phyloP scores from a whole-genome alignment of 2,888 invertebrate genomes.

The Drosophila meridiana region DNA sequence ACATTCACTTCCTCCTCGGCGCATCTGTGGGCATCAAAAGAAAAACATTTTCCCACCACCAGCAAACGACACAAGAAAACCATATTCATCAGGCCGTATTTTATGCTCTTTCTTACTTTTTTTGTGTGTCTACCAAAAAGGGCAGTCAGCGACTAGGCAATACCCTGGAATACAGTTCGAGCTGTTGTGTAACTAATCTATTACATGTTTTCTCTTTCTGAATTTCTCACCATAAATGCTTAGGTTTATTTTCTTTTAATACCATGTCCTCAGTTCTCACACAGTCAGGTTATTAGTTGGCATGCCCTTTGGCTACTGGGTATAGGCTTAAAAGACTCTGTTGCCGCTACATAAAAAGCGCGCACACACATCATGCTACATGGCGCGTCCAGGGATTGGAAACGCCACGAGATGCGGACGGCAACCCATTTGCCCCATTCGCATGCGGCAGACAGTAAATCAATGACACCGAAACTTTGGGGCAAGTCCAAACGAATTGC shows the following conservation, averaged over 20 bases:
- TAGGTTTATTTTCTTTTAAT: not conserved
- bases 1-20: conserved; percentile 19
- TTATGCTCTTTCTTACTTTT: conserved; percentile 19
- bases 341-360: conserved; percentile 71
- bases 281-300: not conserved
- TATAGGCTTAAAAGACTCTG: conserved; percentile 33
- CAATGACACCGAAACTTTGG: conserved; percentile 60
- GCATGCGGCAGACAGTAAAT: conserved; percentile 63
- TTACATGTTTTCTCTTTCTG: not conserved
- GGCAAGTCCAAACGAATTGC: conserved; percentile 61
- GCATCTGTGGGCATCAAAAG: conserved; percentile 50
- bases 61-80: conserved; percentile 36
- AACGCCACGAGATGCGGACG: conserved; percentile 2
- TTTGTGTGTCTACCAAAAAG: conserved; percentile 4
- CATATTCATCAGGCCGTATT: conserved; percentile 49
- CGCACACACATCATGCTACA: conserved; percentile 60
- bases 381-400: conserved; percentile 27
- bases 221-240: not conserved
- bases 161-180: conserved; percentile 24
- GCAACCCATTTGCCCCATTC: conserved; percentile 52
- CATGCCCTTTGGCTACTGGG: conserved; percentile 24
- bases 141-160: conserved; percentile 15
- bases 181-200: not conserved
- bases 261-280: not conserved
- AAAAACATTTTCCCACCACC: conserved; percentile 72